These are phyloP conservation scores for Drosophila neocordata DNA, from an alignment of 1,140 invertebrate genomes.

Conservation along the genomic window DNA sequence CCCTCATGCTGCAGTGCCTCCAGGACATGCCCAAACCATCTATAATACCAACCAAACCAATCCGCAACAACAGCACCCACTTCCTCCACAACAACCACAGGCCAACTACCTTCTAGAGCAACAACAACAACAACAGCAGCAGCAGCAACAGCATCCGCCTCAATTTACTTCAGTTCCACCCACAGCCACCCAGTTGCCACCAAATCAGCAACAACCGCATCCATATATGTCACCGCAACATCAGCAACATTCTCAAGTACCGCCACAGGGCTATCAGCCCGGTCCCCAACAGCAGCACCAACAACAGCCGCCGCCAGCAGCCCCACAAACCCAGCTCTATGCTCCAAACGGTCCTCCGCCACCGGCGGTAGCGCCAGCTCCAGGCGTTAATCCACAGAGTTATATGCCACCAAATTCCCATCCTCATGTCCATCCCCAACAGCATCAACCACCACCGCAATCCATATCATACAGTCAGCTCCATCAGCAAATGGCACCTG, in stretches of 20 bases:
- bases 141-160: conserved; percentile 37
- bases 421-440: conserved; percentile 22
- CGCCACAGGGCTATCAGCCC: conserved; percentile 50
- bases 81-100: conserved; percentile 41
- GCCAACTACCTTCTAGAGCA: conserved; percentile 43
- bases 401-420: conserved; percentile 38
- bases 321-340: conserved; percentile 51
- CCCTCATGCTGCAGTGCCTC: conserved; percentile 33
- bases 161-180: conserved; percentile 54
- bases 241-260: conserved; percentile 48
- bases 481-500: conserved; percentile 70
- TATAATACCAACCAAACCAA: conserved; percentile 47
- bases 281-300: conserved; percentile 26
- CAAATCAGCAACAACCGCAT: conserved; percentile 57
- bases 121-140: conserved; percentile 42
- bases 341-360: conserved; percentile 49
- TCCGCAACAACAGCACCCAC: conserved; percentile 37
- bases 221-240: conserved; percentile 65
- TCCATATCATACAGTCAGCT: conserved; percentile 64
- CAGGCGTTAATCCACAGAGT: conserved; percentile 52
- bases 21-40: conserved; percentile 36
- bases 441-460: conserved; percentile 36
- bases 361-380: conserved; percentile 12
- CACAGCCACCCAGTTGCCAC: conserved; percentile 43
- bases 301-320: conserved; percentile 22